Percentiles rank a stretch among this genome's conserved stretches.
Evolutionary conservation across 2,888 invertebrate genomes (phyloP).

Genomic region (Drosophila birchii): DNA sequence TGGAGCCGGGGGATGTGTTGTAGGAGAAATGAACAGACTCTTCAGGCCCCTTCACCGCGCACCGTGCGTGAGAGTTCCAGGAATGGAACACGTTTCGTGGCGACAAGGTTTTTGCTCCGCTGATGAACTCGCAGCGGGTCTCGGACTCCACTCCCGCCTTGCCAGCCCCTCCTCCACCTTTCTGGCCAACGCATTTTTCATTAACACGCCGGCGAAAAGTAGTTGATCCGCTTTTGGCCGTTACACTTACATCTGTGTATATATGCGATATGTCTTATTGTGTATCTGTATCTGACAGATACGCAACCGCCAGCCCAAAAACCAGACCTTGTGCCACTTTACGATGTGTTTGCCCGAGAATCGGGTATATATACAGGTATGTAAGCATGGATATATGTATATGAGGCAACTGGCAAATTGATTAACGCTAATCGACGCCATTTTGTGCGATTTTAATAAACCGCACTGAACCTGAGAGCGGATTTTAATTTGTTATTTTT

Average conservation of each 20-base stretch:
- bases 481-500: constrained; percentile 22
- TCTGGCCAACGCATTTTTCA: constrained; percentile 72
- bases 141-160: neutral
- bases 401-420: constrained; percentile 63
- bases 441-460: constrained; percentile 64
- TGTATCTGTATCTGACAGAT: constrained; percentile 58
- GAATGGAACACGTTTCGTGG: constrained; percentile 59
- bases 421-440: constrained; percentile 77
- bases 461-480: constrained; percentile 21
- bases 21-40: constrained; percentile 15
- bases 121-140: constrained; percentile 68
- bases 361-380: neutral
- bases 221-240: constrained; percentile 72
- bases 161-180: neutral
- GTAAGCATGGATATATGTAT: neutral
- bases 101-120: constrained; percentile 70
- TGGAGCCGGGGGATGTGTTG: neutral
- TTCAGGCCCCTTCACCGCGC: neutral
- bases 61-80: constrained; percentile 10
- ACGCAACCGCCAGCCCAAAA: constrained; percentile 56
- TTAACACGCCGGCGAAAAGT: constrained; percentile 60
- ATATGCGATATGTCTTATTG: constrained; percentile 56
- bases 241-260: constrained; percentile 53
- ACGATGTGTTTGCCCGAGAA: constrained; percentile 62
- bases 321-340: constrained; percentile 81